Conservation (phyloP, 2,113 vertebrate genomes). For the Lichenostomus cassidix region DNA sequence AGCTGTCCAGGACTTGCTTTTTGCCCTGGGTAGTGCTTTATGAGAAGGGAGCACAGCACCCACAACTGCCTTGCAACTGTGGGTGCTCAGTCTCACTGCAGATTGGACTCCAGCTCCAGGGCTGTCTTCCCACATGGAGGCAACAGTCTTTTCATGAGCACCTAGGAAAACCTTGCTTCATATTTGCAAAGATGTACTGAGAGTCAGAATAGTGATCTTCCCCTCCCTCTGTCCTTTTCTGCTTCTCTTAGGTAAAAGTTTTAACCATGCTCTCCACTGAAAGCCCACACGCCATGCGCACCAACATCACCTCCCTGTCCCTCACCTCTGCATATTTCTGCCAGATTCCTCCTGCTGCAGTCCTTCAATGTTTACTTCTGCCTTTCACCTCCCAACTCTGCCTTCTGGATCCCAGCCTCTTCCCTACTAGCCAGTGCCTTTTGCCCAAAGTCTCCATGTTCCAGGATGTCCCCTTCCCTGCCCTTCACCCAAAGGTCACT, state of each 20-base stretch:
- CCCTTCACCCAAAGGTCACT: background rate
- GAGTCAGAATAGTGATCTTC: background rate
- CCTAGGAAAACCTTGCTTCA: background rate
- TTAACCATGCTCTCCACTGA: background rate
- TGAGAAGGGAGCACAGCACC: background rate
- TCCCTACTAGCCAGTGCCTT: background rate
- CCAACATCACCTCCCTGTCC: background rate
- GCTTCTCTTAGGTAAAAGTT: background rate
- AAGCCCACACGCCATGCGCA: background rate
- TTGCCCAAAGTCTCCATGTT: background rate
- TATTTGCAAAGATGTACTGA: background rate
- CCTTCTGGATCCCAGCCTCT: background rate
- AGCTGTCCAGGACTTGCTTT: background rate
- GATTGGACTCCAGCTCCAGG: background rate
- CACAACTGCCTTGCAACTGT: background rate
- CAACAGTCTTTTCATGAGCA: rapidly evolving
- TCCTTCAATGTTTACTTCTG: background rate
- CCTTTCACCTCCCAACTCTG: background rate
- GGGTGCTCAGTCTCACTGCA: background rate
- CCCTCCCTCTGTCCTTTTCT: background rate
- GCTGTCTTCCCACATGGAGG: background rate
- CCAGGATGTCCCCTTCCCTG: background rate
- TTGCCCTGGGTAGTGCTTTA: background rate
- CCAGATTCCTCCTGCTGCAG: background rate
- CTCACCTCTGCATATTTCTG: background rate